phyloP scores from a whole-genome alignment of 2,113 vertebrate genomes.

The Aspidoscelis tigris region DNA sequence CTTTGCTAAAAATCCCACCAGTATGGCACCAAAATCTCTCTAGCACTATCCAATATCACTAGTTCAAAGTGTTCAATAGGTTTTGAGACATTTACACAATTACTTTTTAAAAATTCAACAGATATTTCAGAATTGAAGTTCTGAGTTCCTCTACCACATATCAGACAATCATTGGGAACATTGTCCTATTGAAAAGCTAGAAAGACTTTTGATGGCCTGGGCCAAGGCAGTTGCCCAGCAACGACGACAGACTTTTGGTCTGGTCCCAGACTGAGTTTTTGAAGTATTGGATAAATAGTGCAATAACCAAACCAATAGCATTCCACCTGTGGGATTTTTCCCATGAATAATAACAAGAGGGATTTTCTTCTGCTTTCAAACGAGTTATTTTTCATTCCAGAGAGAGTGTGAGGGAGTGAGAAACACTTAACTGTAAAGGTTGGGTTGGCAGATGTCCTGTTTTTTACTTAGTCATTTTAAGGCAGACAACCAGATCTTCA shows the following conservation, averaged over 20 bases:
- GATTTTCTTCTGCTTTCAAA: conserved; percentile 1
- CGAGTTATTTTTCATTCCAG: accelerated
- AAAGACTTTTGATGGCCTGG: conserved; percentile 7
- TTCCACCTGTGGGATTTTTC: neutral
- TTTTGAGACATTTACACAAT: neutral
- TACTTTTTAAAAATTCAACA: neutral
- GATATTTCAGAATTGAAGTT: neutral
- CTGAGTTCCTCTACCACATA: conserved; percentile 24
- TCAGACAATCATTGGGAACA: conserved; percentile 1
- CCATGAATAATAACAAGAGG: conserved; percentile 24
- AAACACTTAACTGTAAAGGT: neutral
- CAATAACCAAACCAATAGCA: conserved; percentile 9
- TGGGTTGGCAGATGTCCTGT: conserved; percentile 12
- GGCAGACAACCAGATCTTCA: conserved; percentile 22
- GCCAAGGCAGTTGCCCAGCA: conserved; percentile 39
- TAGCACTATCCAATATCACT: neutral
- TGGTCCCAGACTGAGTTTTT: conserved; percentile 28
- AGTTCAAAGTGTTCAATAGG: neutral
- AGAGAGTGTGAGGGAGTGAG: neutral
- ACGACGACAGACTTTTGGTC: neutral
- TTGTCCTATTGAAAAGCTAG: neutral
- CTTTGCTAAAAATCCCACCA: no score
- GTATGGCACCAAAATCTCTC: neutral
- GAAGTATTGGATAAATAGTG: conserved; percentile 46
- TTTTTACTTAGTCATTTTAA: neutral